A percentile compares a stretch with the other conserved stretches of the same genome.
phyloP scores from a whole-genome alignment of 2,113 vertebrate genomes.

The Cyphomyrus plagiostoma region DNA sequence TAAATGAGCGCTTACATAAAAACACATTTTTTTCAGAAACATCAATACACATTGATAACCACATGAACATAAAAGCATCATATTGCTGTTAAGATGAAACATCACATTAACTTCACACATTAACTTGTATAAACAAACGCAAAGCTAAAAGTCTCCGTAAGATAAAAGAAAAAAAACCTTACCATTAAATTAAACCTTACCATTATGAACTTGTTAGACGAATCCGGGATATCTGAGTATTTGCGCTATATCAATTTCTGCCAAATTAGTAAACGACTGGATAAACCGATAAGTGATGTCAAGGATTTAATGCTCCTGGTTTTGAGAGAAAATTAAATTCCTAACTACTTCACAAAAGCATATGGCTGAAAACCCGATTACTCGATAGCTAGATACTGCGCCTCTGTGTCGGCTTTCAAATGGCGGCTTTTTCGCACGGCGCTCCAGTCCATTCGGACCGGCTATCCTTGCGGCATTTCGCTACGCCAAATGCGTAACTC shows the following conservation, averaged over 20 bases:
- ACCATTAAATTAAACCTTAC: background rate
- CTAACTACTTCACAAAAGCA: background rate
- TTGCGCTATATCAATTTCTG: background rate
- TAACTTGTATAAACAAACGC: background rate
- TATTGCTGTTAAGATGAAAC: background rate
- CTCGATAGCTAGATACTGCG: background rate
- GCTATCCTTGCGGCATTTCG: slow-evolving; percentile 53
- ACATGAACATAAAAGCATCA: background rate
- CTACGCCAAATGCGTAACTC: slow-evolving; percentile 53
- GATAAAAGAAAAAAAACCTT: background rate
- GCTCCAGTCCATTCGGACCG: slow-evolving; percentile 20
- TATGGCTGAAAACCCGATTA: background rate
- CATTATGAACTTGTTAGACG: background rate
- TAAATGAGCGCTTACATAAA: background rate
- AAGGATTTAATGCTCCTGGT: background rate
- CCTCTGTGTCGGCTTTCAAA: slow-evolving; percentile 11
- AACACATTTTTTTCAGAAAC: background rate
- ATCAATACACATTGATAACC: background rate
- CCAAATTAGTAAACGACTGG: background rate
- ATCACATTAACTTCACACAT: too few species aligned
- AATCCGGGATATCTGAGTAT: background rate
- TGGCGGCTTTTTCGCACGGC: slow-evolving; percentile 8
- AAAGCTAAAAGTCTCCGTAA: background rate
- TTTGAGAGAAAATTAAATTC: background rate
- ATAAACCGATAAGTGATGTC: background rate